phyloP scores from a whole-genome alignment of 2,888 invertebrate species.

The Lamellibrachia columna region DNA sequence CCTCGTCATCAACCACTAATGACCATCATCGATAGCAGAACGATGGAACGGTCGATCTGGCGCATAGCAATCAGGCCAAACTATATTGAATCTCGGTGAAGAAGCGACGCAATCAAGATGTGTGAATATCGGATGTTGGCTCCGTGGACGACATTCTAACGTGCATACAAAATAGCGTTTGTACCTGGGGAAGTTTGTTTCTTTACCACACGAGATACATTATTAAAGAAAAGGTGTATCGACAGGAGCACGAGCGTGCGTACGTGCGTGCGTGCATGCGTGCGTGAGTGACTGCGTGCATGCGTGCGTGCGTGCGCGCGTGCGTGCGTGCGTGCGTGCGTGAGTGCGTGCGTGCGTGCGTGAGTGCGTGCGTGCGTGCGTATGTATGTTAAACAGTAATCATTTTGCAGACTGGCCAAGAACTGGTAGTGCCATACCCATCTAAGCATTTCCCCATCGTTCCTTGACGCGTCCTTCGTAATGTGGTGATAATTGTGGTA shows the following conservation, averaged over 20 bases:
- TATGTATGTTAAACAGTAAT: too few relatives aligned
- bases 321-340: too few relatives aligned
- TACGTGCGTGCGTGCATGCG: neutral
- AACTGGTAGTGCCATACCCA: too few relatives aligned
- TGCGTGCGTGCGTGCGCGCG: too few relatives aligned
- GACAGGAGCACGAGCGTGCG: neutral
- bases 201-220: neutral
- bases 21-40: neutral
- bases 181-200: neutral
- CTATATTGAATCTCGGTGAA: neutral
- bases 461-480: neutral
- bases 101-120: neutral
- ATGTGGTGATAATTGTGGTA: neutral
- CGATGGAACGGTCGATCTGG: neutral
- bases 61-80: neutral
- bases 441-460: too few relatives aligned
- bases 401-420: too few relatives aligned
- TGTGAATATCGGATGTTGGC: neutral
- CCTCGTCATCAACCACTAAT: neutral
- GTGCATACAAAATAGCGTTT: neutral
- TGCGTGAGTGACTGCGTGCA: too few relatives aligned
- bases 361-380: too few relatives aligned
- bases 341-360: too few relatives aligned
- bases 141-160: neutral
- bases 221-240: neutral